Percentiles rank a stretch among this genome's conserved stretches.
phyloP scores from a whole-genome alignment of 2,888 invertebrate genomes.

The Melanostoma mellinum region DNA sequence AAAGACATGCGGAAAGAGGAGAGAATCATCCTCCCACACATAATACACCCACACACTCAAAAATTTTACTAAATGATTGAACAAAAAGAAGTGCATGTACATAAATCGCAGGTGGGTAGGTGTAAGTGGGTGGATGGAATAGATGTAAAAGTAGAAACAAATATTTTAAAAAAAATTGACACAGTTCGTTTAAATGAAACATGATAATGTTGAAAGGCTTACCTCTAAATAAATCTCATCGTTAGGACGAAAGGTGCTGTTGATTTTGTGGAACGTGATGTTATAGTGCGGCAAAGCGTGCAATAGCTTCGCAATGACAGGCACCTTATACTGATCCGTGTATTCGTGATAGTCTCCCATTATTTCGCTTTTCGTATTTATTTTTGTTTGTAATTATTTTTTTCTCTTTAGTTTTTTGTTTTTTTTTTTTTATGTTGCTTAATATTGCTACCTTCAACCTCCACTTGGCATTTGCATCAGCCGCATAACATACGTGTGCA shows the following conservation, averaged over 20 bases:
- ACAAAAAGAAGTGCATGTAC: constrained; percentile 12
- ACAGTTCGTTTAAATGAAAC: no score
- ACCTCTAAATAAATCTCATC: constrained; percentile 96
- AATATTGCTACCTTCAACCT: constrained; percentile 29
- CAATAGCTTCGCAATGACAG: constrained; percentile 92
- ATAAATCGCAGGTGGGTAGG: no score
- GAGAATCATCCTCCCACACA: constrained; percentile 17
- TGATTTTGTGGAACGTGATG: constrained; percentile 93
- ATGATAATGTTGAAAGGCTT: constrained; percentile 73
- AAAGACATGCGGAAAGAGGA: neutral
- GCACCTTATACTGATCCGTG: constrained; percentile 91
- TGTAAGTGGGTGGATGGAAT: no score
- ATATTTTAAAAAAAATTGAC: no score
- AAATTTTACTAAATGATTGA: neutral
- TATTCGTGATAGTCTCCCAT: constrained; percentile 81
- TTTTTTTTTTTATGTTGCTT: constrained; percentile 21
- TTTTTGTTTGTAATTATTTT: constrained; percentile 6
- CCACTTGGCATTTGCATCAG: constrained; percentile 54
- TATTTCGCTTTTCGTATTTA: constrained; percentile 30
- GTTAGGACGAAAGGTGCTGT: constrained; percentile 94
- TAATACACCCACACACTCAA: constrained; percentile 2
- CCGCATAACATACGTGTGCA: constrained; percentile 31
- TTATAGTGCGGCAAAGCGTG: constrained; percentile 96
- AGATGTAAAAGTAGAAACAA: no score
- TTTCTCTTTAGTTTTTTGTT: constrained; percentile 21